Evolutionary conservation across 2,113 vertebrate genomes (phyloP).

Genomic region (Peromyscus polionotus): DNA sequence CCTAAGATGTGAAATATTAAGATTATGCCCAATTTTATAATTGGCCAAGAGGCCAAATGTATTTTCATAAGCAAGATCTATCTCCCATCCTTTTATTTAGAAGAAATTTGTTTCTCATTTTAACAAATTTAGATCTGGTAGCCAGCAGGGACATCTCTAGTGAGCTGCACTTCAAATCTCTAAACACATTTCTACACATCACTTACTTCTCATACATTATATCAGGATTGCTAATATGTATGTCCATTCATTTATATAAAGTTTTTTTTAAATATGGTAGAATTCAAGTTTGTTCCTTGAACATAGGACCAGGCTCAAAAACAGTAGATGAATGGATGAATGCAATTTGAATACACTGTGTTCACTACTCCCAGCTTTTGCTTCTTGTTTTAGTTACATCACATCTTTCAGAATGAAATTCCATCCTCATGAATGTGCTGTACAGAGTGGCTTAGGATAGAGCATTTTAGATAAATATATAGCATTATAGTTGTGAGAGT

Average conservation of each 20-base stretch:
- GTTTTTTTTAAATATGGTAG: neutral
- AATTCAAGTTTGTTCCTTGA: neutral
- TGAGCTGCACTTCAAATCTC: neutral
- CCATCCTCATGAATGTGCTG: neutral
- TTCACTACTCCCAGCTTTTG: constrained; percentile 43
- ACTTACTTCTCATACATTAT: neutral
- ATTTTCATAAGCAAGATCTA: neutral
- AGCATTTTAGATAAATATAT: constrained; percentile 49
- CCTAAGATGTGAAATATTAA: neutral
- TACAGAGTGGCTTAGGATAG: neutral
- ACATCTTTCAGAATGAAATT: neutral
- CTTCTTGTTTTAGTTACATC: constrained; percentile 16
- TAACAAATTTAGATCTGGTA: neutral
- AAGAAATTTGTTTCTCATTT: neutral
- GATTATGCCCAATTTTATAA: neutral
- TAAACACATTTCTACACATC: neutral
- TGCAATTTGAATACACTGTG: neutral
- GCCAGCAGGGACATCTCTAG: neutral
- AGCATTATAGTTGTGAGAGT: neutral
- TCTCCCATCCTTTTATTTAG: neutral
- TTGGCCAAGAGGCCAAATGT: neutral
- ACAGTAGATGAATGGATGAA: neutral
- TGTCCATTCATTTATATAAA: neutral
- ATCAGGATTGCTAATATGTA: neutral
- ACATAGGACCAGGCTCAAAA: neutral